Evolutionary conservation across 2,888 invertebrate species (phyloP), one percentile per base, ranked within the genome.

Genomic region (Cerastis leucographa): DNA sequence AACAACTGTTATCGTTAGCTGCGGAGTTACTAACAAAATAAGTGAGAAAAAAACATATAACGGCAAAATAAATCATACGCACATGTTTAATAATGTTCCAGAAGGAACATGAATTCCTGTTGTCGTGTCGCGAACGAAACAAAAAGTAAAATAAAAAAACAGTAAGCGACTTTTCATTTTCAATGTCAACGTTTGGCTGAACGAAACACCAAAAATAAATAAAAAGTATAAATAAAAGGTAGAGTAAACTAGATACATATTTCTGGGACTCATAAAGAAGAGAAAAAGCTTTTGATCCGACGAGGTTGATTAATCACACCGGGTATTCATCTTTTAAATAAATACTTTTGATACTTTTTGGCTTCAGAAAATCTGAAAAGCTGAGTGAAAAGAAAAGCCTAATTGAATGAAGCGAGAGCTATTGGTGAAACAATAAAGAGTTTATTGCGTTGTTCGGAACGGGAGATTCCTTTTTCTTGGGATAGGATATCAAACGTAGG

Each of bases 131-230:
- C 14, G 46, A 68, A 54, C 51, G 68, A 66, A 71, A 83, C 46
- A 72, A 70, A 75, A 81, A 68, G 42, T 14, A 65, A 79, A 75
- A 79, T 67, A 70, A 68, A 84, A 78, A 81, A 51, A 84, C 78
- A 76, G 71, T 76, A 78, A 86, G 72, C 80, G 78, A 86, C 85
- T 87, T 80, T 83, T 80, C 78, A 76, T 78, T 76, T 78, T 61
- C n/a, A 83, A 84, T 68, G 72, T 80, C 76, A 70, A n/a, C 73
- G 44, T 74, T 83, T 80, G 79, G 71, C 76, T 72, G 64, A 77
- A 76, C 78, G n/a, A n/a, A 80, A 85, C 65, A 80, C 61, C 66
- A 25, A 76, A 80, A 75, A 72, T 40, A 68, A 77, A 78, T 74
- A 62, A 44, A 42, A 70, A 80, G 29, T 59, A 68, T 54, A 74